These are phyloP conservation scores for Ceyx melanurus DNA, from an alignment of 2,113 vertebrate genomes.

Conservation along the genomic window DNA sequence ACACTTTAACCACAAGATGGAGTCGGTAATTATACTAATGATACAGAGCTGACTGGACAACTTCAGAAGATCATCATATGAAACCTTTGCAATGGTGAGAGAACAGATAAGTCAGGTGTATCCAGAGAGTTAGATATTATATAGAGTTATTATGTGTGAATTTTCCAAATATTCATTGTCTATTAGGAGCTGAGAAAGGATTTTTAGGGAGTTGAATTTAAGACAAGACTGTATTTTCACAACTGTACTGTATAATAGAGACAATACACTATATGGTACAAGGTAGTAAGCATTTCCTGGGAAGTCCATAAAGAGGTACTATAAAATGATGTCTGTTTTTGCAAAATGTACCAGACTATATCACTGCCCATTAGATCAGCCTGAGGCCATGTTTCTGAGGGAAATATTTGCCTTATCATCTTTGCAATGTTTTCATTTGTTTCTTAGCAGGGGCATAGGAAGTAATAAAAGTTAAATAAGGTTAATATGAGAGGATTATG, in stretches of 20 bases:
- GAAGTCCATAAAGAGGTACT: neutral
- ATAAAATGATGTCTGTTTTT: neutral
- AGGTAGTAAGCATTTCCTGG: neutral
- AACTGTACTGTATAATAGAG: neutral
- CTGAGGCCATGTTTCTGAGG: neutral
- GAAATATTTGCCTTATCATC: slow-evolving; percentile 23
- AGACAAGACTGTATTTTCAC: neutral
- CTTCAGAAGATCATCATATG: neutral
- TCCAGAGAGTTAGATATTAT: neutral
- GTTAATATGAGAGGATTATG: neutral
- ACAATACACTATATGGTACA: neutral
- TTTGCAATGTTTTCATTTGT: slow-evolving; percentile 3
- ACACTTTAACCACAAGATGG: neutral
- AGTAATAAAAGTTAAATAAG: slow-evolving; percentile 27
- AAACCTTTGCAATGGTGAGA: neutral
- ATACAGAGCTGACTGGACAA: neutral
- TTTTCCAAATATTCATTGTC: neutral
- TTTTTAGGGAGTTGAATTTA: neutral
- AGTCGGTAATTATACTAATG: neutral
- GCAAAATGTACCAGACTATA: neutral
- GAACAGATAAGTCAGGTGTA: neutral
- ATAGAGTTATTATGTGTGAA: neutral
- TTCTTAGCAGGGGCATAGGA: neutral
- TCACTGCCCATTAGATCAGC: neutral
- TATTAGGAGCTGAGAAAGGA: neutral